Evolutionary conservation across 2,113 vertebrate species (phyloP), one percentile per base, ranked within the genome.

Genomic region (Megaceryle torquata): DNA sequence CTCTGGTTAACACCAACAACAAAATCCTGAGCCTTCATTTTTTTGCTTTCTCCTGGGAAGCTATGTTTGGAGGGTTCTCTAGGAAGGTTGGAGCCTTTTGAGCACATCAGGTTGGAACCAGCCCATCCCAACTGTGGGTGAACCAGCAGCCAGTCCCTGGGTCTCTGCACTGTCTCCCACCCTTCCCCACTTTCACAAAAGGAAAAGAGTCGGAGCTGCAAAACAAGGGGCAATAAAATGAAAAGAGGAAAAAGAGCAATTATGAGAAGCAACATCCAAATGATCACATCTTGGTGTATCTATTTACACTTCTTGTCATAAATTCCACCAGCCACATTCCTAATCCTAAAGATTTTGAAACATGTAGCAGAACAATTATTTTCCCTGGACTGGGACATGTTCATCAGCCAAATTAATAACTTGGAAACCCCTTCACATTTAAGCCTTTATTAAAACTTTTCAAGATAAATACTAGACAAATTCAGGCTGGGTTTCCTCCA

Each of bases 71-170:
- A 64, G 44, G 14, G 13, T 86, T 86, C 41, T 88, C 29, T 37
- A 50, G 43, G 35, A 75, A 53, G 35, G 51, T 20, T 81, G 77
- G 33, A 79, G 16, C 4, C 17, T n/a, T 71, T 50, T 39, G 24
- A 70, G n/a, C 0, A 0, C 46, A 39, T 20, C 1, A 0, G 20
- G 17, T 25, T 54, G 31, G 17, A 56, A 69, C 25, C 15, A 89
- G 50, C 17, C 31, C 3, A 2, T 20, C 28, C 53, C 0, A 0
- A 0, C 2, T 8, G 15, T 21, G 26, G n/a, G 16, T 61, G 51
- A 82, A n/a, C 16, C 46, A 35, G 53, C 41, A 70, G 50, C 35
- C 11, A 17, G 50, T 8, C 20, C 22, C 54, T 8, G 3, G 5
- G 5, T 43, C 37, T 75, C 43, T 26, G 22, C 46, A 7, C 16